Percentiles rank a stretch among this genome's conserved stretches.
Conservation (phyloP, 2,797 vertebrate species). For the Rhinoraja longicauda region DNA sequence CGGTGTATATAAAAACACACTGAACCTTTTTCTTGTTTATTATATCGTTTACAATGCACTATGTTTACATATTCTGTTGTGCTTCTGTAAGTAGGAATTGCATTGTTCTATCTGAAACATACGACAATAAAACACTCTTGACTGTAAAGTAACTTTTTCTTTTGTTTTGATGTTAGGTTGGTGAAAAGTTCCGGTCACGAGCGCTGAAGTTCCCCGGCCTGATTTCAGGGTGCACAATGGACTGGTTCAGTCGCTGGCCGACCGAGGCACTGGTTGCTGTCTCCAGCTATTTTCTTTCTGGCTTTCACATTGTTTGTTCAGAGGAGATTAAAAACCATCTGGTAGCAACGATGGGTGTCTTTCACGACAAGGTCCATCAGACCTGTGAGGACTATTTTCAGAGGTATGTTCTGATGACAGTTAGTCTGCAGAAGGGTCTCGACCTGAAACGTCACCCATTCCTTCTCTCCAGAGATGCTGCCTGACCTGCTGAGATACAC, state of each 20-base stretch:
- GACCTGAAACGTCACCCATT: too few relatives aligned
- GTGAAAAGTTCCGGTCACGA: conserved; percentile 63
- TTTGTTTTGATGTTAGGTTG: conserved; percentile 51
- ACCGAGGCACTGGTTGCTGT: conserved; percentile 61
- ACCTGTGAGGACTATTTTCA: conserved; percentile 61
- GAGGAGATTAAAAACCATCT: conserved; percentile 54
- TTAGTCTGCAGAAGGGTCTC: background rate
- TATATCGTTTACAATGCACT: too few relatives aligned
- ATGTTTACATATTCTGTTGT: too few relatives aligned
- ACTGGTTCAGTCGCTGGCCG: conserved; percentile 66
- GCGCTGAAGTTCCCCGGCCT: conserved; percentile 65
- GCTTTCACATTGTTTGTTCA: conserved; percentile 57
- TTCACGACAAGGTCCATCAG: conserved; percentile 61
- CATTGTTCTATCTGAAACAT: too few relatives aligned
- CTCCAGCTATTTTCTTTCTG: conserved; percentile 57
- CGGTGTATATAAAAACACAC: too few relatives aligned
- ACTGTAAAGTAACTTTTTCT: background rate
- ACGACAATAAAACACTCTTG: too few relatives aligned
- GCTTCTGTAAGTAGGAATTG: too few relatives aligned
- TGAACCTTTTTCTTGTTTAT: too few relatives aligned
- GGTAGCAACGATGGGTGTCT: conserved; percentile 61
- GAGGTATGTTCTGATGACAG: conserved; percentile 14
- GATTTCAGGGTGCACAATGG: conserved; percentile 66
- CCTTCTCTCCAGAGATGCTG: too few relatives aligned
- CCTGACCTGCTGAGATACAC: too few relatives aligned